These are phyloP conservation scores for Dromas ardeola DNA, from an alignment of 2,113 vertebrate species.

Conservation along the genomic window DNA sequence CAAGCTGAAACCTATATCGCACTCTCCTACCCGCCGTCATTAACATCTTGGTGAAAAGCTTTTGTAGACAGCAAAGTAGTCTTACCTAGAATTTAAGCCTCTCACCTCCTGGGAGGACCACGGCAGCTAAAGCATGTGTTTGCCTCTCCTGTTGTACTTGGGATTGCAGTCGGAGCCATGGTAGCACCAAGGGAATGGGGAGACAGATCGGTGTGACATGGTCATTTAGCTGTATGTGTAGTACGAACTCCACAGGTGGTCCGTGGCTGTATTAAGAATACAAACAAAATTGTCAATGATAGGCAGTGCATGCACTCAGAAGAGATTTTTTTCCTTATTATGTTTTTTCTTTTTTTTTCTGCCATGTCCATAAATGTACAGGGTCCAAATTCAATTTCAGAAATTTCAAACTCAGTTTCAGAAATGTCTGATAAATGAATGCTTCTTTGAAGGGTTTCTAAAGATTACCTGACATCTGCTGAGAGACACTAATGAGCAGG, in stretches of 20 bases:
- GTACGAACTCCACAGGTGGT: neutral
- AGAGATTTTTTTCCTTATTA: fast-evolving
- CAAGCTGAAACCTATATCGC: neutral
- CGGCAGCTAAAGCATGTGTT: neutral
- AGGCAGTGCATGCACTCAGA: neutral
- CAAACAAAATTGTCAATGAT: neutral
- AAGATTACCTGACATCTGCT: conserved; percentile 24
- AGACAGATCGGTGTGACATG: fast-evolving
- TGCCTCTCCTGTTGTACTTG: neutral
- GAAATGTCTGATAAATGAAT: neutral
- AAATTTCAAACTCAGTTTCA: neutral
- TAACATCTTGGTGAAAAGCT: neutral
- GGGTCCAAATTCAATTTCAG: neutral
- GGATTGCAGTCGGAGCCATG: neutral
- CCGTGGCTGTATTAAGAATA: neutral
- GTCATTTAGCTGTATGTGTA: neutral
- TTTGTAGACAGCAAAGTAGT: neutral
- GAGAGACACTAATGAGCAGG: neutral
- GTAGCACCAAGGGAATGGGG: neutral
- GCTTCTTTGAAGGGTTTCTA: neutral
- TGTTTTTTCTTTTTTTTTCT: neutral
- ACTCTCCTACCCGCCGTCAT: neutral
- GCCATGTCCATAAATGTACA: neutral
- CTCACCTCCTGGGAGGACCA: neutral
- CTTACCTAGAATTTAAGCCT: neutral